A percentile compares a stretch with the other conserved stretches of the same genome.
Evolutionary conservation across 1,140 invertebrate species (phyloP).

Genomic region (Leptinotarsa texana): DNA sequence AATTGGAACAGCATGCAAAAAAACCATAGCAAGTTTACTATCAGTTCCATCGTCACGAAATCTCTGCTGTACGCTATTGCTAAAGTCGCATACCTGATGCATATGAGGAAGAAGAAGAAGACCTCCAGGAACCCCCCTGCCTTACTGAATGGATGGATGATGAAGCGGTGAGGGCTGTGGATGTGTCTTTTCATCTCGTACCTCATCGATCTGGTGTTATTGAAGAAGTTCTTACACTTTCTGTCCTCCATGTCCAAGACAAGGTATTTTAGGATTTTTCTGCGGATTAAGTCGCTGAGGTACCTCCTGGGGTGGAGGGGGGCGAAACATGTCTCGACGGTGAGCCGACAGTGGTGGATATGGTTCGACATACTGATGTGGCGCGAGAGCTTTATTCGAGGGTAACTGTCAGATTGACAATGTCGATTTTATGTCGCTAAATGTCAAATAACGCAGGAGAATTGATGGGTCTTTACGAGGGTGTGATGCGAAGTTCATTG

Average conservation of each 20-base stretch:
- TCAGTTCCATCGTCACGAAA: background rate
- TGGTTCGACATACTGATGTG: background rate
- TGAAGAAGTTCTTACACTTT: conserved; percentile 28
- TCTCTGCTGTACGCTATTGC: background rate
- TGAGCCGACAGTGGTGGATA: background rate
- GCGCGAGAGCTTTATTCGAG: too few relatives aligned
- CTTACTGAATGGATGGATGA: conserved; percentile 37
- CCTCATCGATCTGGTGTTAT: conserved; percentile 27
- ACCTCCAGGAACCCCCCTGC: conserved; percentile 24
- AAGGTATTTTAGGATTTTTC: conserved; percentile 19
- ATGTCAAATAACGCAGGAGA: too few relatives aligned
- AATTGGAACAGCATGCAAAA: conserved; percentile 17
- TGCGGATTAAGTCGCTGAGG: background rate
- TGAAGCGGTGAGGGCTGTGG: conserved; percentile 9
- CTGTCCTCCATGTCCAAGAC: conserved; percentile 27
- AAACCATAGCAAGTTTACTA: background rate
- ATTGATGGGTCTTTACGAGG: too few relatives aligned
- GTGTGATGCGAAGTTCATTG: too few relatives aligned
- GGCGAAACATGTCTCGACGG: background rate
- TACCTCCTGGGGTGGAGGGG: background rate
- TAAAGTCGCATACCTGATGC: background rate
- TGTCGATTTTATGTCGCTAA: too few relatives aligned
- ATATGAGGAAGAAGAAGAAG: conserved; percentile 25
- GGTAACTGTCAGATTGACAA: too few relatives aligned
- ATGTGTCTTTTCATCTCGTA: conserved; percentile 31